Base-by-base conservation (phyloP, 2,797 vertebrate species). In the Falco cherrug region DNA sequence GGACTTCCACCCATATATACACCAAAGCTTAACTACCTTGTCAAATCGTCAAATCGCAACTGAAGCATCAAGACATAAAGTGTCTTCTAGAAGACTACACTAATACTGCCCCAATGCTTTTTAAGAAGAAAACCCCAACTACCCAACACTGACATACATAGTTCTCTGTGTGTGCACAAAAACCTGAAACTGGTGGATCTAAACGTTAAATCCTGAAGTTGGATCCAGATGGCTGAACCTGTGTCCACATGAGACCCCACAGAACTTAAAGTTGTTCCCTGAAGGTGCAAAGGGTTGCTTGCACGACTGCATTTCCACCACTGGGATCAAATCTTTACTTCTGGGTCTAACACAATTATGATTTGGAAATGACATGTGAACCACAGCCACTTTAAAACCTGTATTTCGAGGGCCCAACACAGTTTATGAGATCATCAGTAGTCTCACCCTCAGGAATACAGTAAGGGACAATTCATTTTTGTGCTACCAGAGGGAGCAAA, bases 391-490 rank as follows among this genome's bases (percentile, higher is more conserved):
- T 86, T 80, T 39, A 74, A 87, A 92, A 89, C 41, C 28, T 37
- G 57, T 57, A 77, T 79, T 80, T 83, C 8, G 3, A 90, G 70
- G 56, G 85, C 12, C 33, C 47, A 88, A 78, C 47, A 73, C 76
- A 86, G 93, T 95, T 93, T 83, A 87, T 59, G 28, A 93, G 45
- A 92, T 64, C 75, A 92, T 37, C 75, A 71, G 53, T 60, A 50
- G 71, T 91, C 79, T 95, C 73, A 92, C 65, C 60, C 69, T 80
- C 75, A 92, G 37, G 76, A 93, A 29, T 87, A 80, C 11, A 65
- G 75, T 83, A 93, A 93, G 51, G 65, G 89, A 89, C 84, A 90
- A 81, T 61, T 95, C 54, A 71, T 88, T 95, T 84, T 31, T 3
- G 1, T 79, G 47, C 76, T 95, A 89, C 64, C 41, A 95, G 76